phyloP scores from a whole-genome alignment of 2,797 vertebrate genomes.

The Rhinogobio ventralis region DNA sequence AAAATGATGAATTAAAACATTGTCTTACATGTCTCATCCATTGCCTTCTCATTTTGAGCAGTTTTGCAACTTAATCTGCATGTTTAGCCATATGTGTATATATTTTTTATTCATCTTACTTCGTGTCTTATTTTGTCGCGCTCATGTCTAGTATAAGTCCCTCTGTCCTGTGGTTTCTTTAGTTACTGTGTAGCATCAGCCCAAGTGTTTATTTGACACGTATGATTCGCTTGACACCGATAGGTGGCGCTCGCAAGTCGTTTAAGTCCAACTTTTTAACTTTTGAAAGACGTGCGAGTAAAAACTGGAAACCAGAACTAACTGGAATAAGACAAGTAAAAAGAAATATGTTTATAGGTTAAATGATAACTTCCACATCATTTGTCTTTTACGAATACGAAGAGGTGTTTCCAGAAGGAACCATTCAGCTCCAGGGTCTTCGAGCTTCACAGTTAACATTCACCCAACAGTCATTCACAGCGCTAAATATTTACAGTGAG shows the following conservation, averaged over 20 bases:
- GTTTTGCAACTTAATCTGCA: neutral
- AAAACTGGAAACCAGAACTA: neutral
- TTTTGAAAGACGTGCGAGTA: neutral
- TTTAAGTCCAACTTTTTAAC: neutral
- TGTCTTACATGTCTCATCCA: constrained; percentile 54
- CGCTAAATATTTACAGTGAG: constrained; percentile 24
- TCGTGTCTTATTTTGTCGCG: neutral
- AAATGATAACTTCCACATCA: neutral
- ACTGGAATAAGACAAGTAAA: neutral
- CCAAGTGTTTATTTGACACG: neutral
- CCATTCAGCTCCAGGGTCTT: neutral
- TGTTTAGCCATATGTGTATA: neutral
- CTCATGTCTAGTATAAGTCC: neutral
- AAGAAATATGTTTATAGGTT: neutral
- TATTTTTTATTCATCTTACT: neutral
- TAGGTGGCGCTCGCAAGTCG: constrained; percentile 60
- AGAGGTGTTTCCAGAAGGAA: neutral
- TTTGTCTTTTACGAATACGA: neutral
- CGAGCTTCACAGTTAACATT: neutral
- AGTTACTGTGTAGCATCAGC: neutral
- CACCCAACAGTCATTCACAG: neutral
- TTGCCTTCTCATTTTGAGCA: constrained; percentile 35
- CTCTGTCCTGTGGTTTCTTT: neutral
- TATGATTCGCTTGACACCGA: constrained; percentile 14
- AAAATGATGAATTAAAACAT: constrained; percentile 69